Percentiles rank a stretch among this genome's conserved stretches.
phyloP scores from a whole-genome alignment of 2,113 vertebrate genomes.

The Pavo muticus region DNA sequence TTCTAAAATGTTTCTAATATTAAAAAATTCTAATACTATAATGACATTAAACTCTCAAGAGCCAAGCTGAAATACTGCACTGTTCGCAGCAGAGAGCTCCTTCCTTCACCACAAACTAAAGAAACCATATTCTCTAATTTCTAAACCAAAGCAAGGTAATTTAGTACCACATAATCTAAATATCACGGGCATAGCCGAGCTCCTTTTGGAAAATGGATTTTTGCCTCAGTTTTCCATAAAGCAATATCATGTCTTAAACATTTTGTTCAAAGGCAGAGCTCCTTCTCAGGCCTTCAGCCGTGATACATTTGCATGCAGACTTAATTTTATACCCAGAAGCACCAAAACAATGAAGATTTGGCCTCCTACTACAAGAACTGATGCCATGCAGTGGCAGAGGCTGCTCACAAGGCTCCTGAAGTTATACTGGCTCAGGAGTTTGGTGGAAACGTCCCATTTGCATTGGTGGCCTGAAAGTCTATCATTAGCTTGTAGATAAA shows the following conservation, averaged over 20 bases:
- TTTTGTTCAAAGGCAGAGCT: not conserved
- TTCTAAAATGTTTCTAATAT: not conserved
- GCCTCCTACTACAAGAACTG: not conserved
- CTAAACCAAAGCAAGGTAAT: not conserved
- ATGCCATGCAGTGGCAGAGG: not conserved
- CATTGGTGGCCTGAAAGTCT: not conserved
- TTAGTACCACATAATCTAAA: not conserved
- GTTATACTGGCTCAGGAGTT: not conserved
- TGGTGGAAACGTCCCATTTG: not conserved
- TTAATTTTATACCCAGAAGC: not conserved
- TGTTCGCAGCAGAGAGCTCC: not conserved
- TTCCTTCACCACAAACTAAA: not conserved
- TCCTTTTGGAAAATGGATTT: not conserved
- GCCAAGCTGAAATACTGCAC: not conserved
- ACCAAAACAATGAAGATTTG: not conserved
- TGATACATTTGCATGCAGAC: not conserved
- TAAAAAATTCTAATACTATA: not conserved
- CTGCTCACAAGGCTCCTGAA: not conserved
- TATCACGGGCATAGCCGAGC: not conserved
- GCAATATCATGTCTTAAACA: not conserved
- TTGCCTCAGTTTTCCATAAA: not conserved
- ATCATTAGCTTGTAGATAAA: not conserved
- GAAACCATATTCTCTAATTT: not conserved
- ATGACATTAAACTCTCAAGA: not conserved
- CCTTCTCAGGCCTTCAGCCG: not conserved